Evolutionary conservation across 1,140 invertebrate genomes (phyloP).

Genomic region (Macrostomum lignano): DNA sequence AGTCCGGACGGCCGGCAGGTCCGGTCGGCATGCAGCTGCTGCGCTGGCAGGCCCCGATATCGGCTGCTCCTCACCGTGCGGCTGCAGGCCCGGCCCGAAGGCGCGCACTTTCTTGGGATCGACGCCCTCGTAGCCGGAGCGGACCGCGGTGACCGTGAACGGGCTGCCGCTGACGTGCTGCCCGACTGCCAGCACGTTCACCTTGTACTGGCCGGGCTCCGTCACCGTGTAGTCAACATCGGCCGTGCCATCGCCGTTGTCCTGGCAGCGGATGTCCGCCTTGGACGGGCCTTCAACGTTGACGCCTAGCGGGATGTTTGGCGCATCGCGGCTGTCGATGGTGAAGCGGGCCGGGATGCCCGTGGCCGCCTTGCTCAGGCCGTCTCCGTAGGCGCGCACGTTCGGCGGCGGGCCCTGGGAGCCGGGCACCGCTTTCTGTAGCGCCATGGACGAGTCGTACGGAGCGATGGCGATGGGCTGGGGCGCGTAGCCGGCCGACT

Average conservation of each 20-base stretch:
- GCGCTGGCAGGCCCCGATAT: too few species aligned
- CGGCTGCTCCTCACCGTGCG: conserved; percentile 37
- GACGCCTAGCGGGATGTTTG: conserved; percentile 2
- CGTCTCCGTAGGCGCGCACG: conserved; percentile 40
- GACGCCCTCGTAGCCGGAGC: conserved; percentile 8
- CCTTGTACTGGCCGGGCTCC: conserved; percentile 41
- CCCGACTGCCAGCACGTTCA: conserved; percentile 51
- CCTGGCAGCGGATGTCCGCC: conserved; percentile 8
- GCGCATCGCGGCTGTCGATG: conserved; percentile 39
- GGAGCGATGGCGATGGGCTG: too few species aligned
- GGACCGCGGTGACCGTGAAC: conserved; percentile 15
- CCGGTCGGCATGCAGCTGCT: too few species aligned
- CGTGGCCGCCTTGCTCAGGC: conserved; percentile 36
- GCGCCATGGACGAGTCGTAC: too few species aligned
- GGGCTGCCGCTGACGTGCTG: conserved; percentile 45
- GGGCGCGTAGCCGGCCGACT: too few species aligned
- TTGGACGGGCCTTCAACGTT: conserved; percentile 6
- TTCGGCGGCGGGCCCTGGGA: too few species aligned
- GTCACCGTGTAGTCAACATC: conserved; percentile 47
- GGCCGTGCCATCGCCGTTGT: conserved; percentile 38
- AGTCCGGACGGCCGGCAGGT: too few species aligned
- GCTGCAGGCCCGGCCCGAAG: conserved; percentile 46
- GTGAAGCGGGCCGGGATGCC: conserved; percentile 43
- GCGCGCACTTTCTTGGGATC: conserved; percentile 37
- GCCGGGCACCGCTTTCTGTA: too few species aligned